A percentile compares a stretch with the other conserved stretches of the same genome.
Conservation (phyloP, 2,797 vertebrate species). For the Microchirus variegatus region DNA sequence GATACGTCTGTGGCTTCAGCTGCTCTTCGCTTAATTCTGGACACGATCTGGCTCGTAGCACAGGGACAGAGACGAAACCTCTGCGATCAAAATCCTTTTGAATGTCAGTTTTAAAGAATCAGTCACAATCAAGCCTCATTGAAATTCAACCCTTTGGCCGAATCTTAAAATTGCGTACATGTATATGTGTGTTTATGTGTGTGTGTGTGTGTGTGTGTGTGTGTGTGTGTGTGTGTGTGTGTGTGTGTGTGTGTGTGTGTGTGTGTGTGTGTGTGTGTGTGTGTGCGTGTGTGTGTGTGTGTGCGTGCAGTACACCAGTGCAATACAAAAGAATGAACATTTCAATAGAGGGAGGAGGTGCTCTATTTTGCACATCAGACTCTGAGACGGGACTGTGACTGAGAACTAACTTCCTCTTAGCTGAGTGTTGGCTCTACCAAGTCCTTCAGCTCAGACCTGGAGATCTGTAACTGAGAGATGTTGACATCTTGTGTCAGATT, state of each 20-base stretch:
- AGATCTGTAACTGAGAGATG: constrained; percentile 23
- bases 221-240: constrained; percentile 4
- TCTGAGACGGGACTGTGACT: constrained; percentile 43
- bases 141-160: constrained; percentile 45
- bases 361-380: constrained; percentile 37
- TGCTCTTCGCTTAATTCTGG: constrained; percentile 13
- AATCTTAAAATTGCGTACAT: constrained; percentile 16
- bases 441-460: constrained; percentile 12
- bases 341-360: constrained; percentile 21
- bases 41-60: constrained; percentile 16
- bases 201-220: constrained; percentile 9
- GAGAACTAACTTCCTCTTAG: constrained; percentile 16
- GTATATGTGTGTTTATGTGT: constrained; percentile 8
- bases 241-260: constrained; percentile 6
- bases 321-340: constrained; percentile 38
- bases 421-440: not conserved
- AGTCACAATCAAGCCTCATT: constrained; percentile 27
- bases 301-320: constrained; percentile 19
- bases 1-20: constrained; percentile 4
- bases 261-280: constrained; percentile 11
- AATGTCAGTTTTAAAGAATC: constrained; percentile 19
- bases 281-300: constrained; percentile 1
- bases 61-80: constrained; percentile 2
- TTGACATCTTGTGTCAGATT: constrained; percentile 16
- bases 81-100: constrained; percentile 20